These are phyloP conservation scores for Pycnomerus fuliginosus DNA, from an alignment of 2,888 invertebrate genomes.

Conservation along the genomic window DNA sequence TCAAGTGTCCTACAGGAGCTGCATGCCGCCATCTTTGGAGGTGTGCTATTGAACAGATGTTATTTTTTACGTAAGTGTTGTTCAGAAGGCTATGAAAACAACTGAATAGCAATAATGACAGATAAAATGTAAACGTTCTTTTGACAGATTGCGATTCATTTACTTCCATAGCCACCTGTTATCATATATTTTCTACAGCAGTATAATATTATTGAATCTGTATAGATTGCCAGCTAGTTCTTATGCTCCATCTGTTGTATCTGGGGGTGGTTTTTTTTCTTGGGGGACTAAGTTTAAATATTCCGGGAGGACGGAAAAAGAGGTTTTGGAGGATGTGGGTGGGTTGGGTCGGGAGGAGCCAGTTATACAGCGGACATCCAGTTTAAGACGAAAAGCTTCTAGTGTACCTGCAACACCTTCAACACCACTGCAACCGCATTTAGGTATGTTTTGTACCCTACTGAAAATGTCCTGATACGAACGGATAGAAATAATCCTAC, in stretches of 20 bases:
- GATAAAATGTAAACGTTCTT: too few relatives aligned
- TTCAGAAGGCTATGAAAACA: too few relatives aligned
- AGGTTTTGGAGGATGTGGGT: conserved; percentile 82
- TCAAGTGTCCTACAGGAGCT: conserved; percentile 89
- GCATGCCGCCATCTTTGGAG: conserved; percentile 96
- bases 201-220: too few relatives aligned
- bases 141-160: too few relatives aligned
- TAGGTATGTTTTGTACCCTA: too few relatives aligned
- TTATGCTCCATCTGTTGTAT: conserved; percentile 79
- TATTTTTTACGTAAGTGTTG: conserved; percentile 94
- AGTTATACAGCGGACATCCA: conserved; percentile 54
- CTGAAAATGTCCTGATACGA: too few relatives aligned
- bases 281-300: conserved; percentile 95
- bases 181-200: too few relatives aligned
- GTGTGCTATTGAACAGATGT: conserved; percentile 95
- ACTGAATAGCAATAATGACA: too few relatives aligned
- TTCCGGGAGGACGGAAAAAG: conserved; percentile 87
- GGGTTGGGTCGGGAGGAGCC: conserved; percentile 64
- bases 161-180: too few relatives aligned
- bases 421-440: conserved; percentile 73
- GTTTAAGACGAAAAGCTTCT: conserved; percentile 73
- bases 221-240: conserved; percentile 80
- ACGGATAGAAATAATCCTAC: too few relatives aligned
- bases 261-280: conserved; percentile 89
- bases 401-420: conserved; percentile 87